Percentiles rank a stretch among this genome's conserved stretches.
Evolutionary conservation across 2,797 vertebrate genomes (phyloP).

Genomic region (Orestias chungarensis): DNA sequence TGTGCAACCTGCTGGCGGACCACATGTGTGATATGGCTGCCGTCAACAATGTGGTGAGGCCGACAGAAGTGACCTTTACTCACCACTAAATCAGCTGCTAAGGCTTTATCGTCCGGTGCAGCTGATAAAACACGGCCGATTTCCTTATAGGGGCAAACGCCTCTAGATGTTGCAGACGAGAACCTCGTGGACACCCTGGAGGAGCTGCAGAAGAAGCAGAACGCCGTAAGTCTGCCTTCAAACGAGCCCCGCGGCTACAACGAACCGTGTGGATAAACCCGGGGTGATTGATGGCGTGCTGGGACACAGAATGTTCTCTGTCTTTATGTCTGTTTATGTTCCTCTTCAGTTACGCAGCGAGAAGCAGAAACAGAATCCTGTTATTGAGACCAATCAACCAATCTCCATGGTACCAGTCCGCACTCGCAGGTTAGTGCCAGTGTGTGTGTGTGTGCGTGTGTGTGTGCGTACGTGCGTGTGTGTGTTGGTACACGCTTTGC

Average conservation of each 20-base stretch:
- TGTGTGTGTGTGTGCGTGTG: constrained; percentile 27
- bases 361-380: constrained; percentile 81
- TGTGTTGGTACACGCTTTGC: constrained; percentile 50
- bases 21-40: constrained; percentile 85
- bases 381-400: constrained; percentile 80
- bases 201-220: constrained; percentile 87
- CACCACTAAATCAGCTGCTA: background rate
- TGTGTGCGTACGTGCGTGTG: constrained; percentile 30
- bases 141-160: constrained; percentile 83
- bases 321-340: constrained; percentile 73
- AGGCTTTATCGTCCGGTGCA: background rate
- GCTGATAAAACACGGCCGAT: constrained; percentile 22
- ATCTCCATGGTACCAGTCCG: constrained; percentile 79
- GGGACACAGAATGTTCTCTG: constrained; percentile 52
- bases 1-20: constrained; percentile 81
- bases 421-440: constrained; percentile 80
- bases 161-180: constrained; percentile 85
- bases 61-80: background rate
- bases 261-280: constrained; percentile 55
- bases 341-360: constrained; percentile 81
- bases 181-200: constrained; percentile 81
- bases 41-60: constrained; percentile 84
- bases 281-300: constrained; percentile 63
- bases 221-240: constrained; percentile 70
- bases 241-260: constrained; percentile 30